Evolutionary conservation across 2,888 invertebrate species (phyloP).

Genomic region (Eucriotettix oculatus): DNA sequence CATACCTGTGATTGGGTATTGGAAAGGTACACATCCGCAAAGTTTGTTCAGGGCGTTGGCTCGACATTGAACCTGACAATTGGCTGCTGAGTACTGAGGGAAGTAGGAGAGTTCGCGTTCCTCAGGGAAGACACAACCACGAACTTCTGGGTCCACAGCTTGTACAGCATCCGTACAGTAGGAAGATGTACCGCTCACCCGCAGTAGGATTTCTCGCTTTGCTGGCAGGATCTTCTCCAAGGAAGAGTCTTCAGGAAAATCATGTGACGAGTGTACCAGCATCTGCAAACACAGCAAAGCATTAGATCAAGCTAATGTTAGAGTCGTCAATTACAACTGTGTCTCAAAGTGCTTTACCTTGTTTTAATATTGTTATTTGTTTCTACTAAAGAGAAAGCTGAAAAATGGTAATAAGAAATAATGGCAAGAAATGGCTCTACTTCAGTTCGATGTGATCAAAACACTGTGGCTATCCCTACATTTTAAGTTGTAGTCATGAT

Average conservation of each 20-base stretch:
- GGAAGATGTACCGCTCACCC: conserved; percentile 1
- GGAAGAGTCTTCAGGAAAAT: conserved; percentile 7
- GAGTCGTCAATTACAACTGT: too few species aligned
- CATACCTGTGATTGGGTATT: conserved; percentile 5
- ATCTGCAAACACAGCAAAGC: conserved; percentile 1
- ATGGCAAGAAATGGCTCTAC: too few species aligned
- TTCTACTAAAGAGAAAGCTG: too few species aligned
- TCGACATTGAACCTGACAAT: conserved; percentile 8
- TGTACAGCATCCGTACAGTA: conserved; percentile 5
- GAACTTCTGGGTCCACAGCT: background rate
- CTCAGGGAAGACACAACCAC: conserved; percentile 6
- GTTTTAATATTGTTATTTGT: too few species aligned
- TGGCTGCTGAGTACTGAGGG: conserved; percentile 4
- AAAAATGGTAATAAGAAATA: too few species aligned
- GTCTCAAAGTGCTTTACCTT: too few species aligned
- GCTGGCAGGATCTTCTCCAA: conserved; percentile 5
- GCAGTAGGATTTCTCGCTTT: conserved; percentile 3
- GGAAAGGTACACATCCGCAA: conserved; percentile 8
- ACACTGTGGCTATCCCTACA: too few species aligned
- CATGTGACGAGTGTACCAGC: conserved; percentile 5
- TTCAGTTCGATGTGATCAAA: too few species aligned
- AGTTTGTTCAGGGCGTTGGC: background rate
- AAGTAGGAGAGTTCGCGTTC: conserved; percentile 3
- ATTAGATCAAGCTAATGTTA: too few species aligned
- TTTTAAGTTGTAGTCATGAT: too few species aligned